phyloP scores from a whole-genome alignment of 1,140 invertebrate species.

The Drosophila ambigua region DNA sequence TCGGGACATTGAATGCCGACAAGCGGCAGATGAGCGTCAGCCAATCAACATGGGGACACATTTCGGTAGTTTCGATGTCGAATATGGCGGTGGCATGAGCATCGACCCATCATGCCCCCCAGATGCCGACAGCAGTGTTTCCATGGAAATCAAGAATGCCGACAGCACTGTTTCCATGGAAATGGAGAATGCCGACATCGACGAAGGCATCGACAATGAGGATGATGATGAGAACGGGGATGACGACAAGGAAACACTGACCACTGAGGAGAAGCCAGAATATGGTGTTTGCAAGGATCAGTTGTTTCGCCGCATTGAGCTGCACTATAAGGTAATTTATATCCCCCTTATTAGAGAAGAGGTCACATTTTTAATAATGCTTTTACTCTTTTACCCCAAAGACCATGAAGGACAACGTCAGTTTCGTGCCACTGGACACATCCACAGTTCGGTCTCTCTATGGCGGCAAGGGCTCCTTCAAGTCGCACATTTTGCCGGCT shows the following conservation, averaged over 20 bases:
- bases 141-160: too few relatives aligned
- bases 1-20: slow-evolving; percentile 51
- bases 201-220: neutral
- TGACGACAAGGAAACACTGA: neutral
- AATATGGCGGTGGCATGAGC: neutral
- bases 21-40: slow-evolving; percentile 28
- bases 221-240: neutral
- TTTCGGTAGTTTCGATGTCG: neutral
- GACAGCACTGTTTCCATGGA: too few relatives aligned
- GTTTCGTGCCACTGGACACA: slow-evolving; percentile 61
- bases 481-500: slow-evolving; percentile 53
- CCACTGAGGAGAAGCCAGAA: neutral
- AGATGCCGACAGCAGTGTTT: too few relatives aligned
- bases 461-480: slow-evolving; percentile 44
- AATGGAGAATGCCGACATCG: too few relatives aligned
- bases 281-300: slow-evolving; percentile 14
- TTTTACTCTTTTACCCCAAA: slow-evolving; percentile 12
- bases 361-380: neutral
- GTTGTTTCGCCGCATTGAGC: slow-evolving; percentile 30
- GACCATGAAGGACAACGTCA: slow-evolving; percentile 10
- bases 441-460: slow-evolving; percentile 58
- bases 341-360: neutral
- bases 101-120: too few relatives aligned
- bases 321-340: slow-evolving; percentile 44
- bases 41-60: neutral